phyloP scores from a whole-genome alignment of 2,888 invertebrate genomes.

The Xanthorhoe designata region DNA sequence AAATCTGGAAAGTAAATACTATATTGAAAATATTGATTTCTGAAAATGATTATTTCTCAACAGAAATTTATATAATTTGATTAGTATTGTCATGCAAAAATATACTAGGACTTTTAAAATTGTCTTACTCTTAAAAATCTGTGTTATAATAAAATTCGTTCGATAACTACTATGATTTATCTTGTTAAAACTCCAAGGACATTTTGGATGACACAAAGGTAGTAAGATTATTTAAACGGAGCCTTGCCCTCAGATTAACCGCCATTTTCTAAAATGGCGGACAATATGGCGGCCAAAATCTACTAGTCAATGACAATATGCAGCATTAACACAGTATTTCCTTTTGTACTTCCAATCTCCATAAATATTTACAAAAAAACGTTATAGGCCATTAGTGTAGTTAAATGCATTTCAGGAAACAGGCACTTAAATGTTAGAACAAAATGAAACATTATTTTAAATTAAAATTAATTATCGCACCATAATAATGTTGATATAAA shows the following conservation, averaged over 20 bases:
- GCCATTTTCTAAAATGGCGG: neutral
- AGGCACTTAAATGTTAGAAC: slow-evolving; percentile 45
- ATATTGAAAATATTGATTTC: neutral
- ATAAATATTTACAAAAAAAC: slow-evolving; percentile 66
- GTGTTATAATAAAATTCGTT: slow-evolving; percentile 24
- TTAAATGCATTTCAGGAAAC: slow-evolving; percentile 69
- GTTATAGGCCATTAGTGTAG: slow-evolving; percentile 73
- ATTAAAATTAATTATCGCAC: slow-evolving; percentile 46
- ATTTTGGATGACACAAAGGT: neutral
- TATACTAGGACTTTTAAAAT: slow-evolving; percentile 16
- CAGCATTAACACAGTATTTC: slow-evolving; percentile 39
- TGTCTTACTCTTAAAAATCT: slow-evolving; percentile 7
- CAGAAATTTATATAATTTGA: slow-evolving; percentile 10
- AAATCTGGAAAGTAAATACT: neutral
- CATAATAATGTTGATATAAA: slow-evolving; percentile 42
- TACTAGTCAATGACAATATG: slow-evolving; percentile 8
- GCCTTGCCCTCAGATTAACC: neutral
- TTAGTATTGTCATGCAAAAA: slow-evolving; percentile 32
- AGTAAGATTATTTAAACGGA: neutral
- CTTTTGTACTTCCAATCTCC: slow-evolving; percentile 62
- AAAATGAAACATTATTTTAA: slow-evolving; percentile 41
- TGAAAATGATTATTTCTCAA: slow-evolving; percentile 3
- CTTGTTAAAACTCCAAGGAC: slow-evolving; percentile 2
- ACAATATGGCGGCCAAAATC: neutral
- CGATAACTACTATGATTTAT: slow-evolving; percentile 16